Evolutionary conservation across 2,888 invertebrate species (phyloP).

Genomic region (Hyposoter didymator): DNA sequence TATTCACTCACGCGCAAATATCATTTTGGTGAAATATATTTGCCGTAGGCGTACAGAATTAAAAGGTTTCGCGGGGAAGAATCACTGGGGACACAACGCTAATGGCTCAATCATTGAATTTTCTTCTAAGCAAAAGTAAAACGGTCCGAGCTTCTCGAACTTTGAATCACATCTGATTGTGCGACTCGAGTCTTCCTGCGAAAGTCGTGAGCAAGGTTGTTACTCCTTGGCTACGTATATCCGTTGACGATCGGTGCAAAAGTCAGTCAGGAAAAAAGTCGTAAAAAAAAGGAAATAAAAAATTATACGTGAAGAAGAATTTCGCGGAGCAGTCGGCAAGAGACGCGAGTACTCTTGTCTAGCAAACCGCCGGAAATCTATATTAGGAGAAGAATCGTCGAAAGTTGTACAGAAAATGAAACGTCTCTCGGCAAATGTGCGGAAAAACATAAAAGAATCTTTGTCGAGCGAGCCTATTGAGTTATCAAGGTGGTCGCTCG

Average conservation of each 20-base stretch:
- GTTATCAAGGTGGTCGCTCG: constrained; percentile 32
- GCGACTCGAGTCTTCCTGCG: constrained; percentile 17
- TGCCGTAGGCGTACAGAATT: constrained; percentile 8
- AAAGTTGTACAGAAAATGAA: constrained; percentile 71
- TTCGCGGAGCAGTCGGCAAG: constrained; percentile 29
- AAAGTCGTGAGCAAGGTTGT: constrained; percentile 52
- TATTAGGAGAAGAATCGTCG: constrained; percentile 65
- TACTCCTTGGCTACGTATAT: constrained; percentile 55
- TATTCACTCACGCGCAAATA: constrained; percentile 49
- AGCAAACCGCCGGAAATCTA: constrained; percentile 42
- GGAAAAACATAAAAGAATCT: constrained; percentile 58
- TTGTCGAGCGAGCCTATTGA: constrained; percentile 41
- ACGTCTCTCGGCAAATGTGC: constrained; percentile 35
- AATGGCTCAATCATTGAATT: constrained; percentile 12
- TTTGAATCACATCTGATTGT: constrained; percentile 17
- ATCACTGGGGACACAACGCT: constrained; percentile 4
- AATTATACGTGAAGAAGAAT: constrained; percentile 19
- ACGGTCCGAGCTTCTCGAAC: constrained; percentile 30
- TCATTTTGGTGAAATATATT: constrained; percentile 34
- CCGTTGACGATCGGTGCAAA: constrained; percentile 44
- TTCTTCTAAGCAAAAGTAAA: background rate
- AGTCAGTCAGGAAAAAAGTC: constrained; percentile 23
- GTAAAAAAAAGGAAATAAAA: constrained; percentile 23
- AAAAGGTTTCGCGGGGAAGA: background rate
- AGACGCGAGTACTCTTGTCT: constrained; percentile 38